A percentile compares a stretch with the other conserved stretches of the same genome.
Conservation (phyloP, 2,797 vertebrate genomes). For the Nannoperca australis region DNA sequence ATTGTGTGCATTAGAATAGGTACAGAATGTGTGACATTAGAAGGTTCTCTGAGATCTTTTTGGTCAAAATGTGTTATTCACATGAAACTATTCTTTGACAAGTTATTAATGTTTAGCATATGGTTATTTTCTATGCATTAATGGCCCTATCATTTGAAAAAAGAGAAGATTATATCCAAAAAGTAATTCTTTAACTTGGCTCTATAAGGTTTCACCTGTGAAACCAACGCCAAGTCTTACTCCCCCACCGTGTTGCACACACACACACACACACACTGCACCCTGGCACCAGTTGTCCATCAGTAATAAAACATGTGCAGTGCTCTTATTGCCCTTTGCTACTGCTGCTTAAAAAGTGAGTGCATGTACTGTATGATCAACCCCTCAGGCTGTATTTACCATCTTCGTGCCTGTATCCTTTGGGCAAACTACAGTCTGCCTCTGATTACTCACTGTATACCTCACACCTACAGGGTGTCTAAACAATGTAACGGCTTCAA, state of each 20-base stretch:
- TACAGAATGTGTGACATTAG: neutral
- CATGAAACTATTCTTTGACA: neutral
- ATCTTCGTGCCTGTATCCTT: conserved; percentile 21
- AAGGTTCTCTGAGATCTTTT: neutral
- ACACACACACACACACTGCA: too few species aligned
- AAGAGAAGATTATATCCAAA: neutral
- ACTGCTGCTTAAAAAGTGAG: conserved; percentile 12
- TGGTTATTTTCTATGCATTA: neutral
- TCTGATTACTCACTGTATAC: conserved; percentile 28
- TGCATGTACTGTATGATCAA: conserved; percentile 6
- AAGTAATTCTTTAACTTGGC: neutral
- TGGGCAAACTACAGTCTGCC: conserved; percentile 24
- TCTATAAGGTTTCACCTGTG: too few species aligned
- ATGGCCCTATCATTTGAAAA: neutral
- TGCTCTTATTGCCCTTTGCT: conserved; percentile 20
- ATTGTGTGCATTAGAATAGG: neutral
- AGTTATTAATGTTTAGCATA: neutral
- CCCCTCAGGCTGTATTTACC: conserved; percentile 51
- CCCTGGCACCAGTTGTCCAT: neutral
- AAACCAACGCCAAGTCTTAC: neutral
- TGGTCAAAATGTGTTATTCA: neutral
- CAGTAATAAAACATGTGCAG: conserved; percentile 6
- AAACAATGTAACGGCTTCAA: conserved; percentile 1
- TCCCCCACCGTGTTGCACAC: neutral
- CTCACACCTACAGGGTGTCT: conserved; percentile 16